A percentile compares a stretch with the other conserved stretches of the same genome.
Evolutionary conservation across 37 sponge, comb jelly and placozoan genomes (phyloP).

Genomic region (Bolinopsis microptera): DNA sequence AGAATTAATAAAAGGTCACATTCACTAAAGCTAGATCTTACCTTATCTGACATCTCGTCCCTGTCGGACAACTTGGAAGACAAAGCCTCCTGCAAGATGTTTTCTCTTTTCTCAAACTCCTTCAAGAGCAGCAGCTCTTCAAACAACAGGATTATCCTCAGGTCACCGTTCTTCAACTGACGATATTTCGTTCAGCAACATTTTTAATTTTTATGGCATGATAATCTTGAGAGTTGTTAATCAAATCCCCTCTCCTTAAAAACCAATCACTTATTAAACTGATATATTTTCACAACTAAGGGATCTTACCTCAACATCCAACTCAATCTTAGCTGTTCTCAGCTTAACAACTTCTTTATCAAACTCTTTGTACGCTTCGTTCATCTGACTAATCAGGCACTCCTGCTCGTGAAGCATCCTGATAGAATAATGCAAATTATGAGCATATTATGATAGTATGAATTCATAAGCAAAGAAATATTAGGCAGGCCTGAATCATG

Average conservation of each 20-base stretch:
- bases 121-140: constrained; percentile 92
- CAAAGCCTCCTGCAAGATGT: constrained; percentile 75
- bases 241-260: no score
- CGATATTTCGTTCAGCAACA: no score
- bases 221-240: no score
- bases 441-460: no score
- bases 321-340: constrained; percentile 72
- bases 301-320: constrained; percentile 74
- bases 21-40: no score
- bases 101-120: constrained; percentile 97
- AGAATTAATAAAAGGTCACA: no score
- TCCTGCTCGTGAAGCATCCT: constrained; percentile 72
- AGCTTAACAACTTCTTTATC: constrained; percentile 76
- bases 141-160: constrained; percentile 77
- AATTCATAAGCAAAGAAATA: no score
- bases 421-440: neutral
- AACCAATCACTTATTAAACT: no score
- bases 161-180: constrained; percentile 61
- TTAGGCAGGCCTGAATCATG: neutral
- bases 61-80: constrained; percentile 79
- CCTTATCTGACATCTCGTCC: constrained; percentile 78
- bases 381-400: constrained; percentile 72
- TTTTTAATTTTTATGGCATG: no score
- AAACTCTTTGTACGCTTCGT: constrained; percentile 71
- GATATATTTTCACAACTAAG: no score